A percentile compares a stretch with the other conserved stretches of the same genome.
These are phyloP conservation scores for Lonchura striata DNA, from an alignment of 2,113 vertebrate species.

Conservation along the genomic window DNA sequence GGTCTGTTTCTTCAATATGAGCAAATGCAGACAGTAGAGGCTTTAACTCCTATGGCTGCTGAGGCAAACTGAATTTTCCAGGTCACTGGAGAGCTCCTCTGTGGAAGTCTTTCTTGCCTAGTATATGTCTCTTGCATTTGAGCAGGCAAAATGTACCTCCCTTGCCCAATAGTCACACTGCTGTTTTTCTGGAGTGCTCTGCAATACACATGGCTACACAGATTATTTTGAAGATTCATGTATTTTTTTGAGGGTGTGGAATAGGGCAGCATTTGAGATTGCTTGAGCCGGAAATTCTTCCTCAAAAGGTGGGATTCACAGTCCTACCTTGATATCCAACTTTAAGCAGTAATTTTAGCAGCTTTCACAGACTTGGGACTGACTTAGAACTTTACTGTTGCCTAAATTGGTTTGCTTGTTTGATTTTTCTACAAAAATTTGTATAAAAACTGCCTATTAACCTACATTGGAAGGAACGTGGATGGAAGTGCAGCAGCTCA, in stretches of 20 bases:
- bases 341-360: background rate
- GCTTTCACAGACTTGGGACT: background rate
- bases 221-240: background rate
- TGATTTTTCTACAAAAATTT: background rate
- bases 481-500: background rate
- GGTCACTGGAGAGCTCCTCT: background rate
- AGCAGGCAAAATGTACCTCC: background rate
- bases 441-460: background rate
- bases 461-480: background rate
- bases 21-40: background rate
- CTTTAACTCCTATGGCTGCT: background rate
- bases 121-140: rapidly evolving
- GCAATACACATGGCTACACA: background rate
- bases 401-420: background rate
- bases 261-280: background rate
- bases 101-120: background rate
- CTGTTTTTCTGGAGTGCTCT: background rate
- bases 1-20: background rate
- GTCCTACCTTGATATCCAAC: background rate
- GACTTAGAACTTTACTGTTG: background rate
- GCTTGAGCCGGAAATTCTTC: background rate
- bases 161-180: background rate
- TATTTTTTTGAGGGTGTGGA: background rate
- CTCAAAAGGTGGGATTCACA: background rate
- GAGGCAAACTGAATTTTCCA: background rate